Conservation (phyloP, 2,113 vertebrate genomes). For the Mastomys coucha region DNA sequence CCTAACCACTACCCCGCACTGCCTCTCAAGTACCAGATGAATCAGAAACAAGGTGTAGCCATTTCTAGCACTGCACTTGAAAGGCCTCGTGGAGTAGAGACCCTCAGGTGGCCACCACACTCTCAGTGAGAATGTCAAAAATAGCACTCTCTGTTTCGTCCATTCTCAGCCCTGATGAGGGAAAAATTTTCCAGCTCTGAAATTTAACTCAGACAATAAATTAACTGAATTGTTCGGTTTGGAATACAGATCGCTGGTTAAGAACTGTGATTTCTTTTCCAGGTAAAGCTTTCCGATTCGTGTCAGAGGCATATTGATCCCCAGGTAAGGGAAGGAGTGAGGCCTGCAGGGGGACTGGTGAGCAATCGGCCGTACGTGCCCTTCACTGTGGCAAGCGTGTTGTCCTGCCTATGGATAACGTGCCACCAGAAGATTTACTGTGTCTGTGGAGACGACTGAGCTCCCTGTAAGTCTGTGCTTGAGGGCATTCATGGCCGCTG, state of each 20-base stretch:
- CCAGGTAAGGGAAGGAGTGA: neutral
- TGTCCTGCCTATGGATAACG: neutral
- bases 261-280: slow-evolving; percentile 53
- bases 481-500: neutral
- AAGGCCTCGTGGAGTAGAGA: neutral
- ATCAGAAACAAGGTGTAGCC: neutral
- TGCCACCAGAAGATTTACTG: neutral
- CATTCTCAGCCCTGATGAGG: neutral
- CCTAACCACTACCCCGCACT: neutral
- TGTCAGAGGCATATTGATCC: slow-evolving; percentile 50
- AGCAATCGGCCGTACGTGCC: neutral
- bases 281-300: slow-evolving; percentile 75
- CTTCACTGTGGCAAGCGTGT: neutral
- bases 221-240: slow-evolving; percentile 70
- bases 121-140: neutral
- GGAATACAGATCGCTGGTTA: slow-evolving; percentile 66
- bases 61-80: neutral
- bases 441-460: neutral
- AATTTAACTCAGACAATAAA: slow-evolving; percentile 68
- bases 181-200: slow-evolving; percentile 33
- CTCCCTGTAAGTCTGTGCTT: neutral
- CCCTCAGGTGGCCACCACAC: neutral
- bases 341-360: neutral
- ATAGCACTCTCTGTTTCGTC: neutral
- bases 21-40: neutral